Base-by-base conservation (phyloP, 2,797 vertebrate genomes). In the Carapus acus region DNA sequence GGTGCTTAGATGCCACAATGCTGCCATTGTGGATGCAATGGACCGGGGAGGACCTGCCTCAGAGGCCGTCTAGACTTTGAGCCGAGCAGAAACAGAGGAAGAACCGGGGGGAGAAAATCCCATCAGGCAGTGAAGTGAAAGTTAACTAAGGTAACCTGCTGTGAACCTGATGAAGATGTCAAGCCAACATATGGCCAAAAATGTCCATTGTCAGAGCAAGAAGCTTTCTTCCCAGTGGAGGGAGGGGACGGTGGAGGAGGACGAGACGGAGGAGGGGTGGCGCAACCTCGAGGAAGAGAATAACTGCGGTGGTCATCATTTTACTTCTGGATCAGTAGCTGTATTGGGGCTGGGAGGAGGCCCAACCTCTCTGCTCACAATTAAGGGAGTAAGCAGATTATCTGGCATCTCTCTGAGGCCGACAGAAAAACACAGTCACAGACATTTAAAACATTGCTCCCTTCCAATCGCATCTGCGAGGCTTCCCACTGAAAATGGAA, bases 111-210 rank as follows among this genome's bases (percentile, higher is more conserved):
- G 86, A 88, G 93, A 95, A 96, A 98, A 97, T 97, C 93, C 93
- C 88, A 90, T 95, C 88, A 95, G 85, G 88, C 94, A 92, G 87
- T 95, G 89, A 87, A 93, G 91, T 97, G 96, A 94, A 94, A 94
- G 93, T 89, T 90, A 89, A 93, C 92, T 91, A 92, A 94, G 89
- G 90, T 89, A 87, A 82, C 96, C 94, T 89, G 93, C 90, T 88
- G 94, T 90, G 94, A 94, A 93, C 91, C 92, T 94, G 93, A 96
- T 94, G 92, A 94, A 94, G 92, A 96, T 87, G 92, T 93, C 90
- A 93, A 93, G 87, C 84, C 88, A 93, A 92, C 94, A 94, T 91
- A 96, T 85, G 92, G 93, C 86, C 85, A 87, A 82, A 94, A 91
- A 92, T 86, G 87, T 88, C 88, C 85, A 91, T 93, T 96, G 92